Conservation (phyloP, 2,888 invertebrate genomes). For the Mamestra brassicae region DNA sequence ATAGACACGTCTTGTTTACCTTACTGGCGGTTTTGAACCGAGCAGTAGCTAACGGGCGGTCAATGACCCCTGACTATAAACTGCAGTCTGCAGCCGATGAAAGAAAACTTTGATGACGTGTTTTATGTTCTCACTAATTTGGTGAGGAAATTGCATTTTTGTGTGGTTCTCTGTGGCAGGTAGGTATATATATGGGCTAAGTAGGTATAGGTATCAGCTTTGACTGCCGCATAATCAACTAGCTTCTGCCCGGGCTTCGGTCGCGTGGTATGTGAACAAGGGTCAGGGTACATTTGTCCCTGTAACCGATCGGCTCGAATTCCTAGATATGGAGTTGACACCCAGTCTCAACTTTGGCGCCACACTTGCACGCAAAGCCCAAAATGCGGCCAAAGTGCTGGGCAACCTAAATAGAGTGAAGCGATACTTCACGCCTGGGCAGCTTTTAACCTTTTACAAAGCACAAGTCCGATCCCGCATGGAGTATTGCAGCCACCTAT, state of each 20-base stretch:
- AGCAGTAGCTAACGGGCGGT: conserved; percentile 57
- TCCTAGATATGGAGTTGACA: no score
- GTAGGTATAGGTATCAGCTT: neutral
- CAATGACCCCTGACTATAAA: conserved; percentile 63
- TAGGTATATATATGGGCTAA: neutral
- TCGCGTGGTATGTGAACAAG: neutral
- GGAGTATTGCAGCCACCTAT: no score
- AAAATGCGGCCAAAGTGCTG: no score
- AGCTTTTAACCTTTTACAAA: no score
- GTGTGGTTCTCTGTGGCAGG: neutral
- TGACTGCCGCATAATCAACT: neutral
- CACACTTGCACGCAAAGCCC: no score
- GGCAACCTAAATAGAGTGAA: no score
- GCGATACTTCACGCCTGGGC: no score
- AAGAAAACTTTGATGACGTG: conserved; percentile 53
- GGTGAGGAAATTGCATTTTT: neutral
- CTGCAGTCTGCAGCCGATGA: conserved; percentile 39
- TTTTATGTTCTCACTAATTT: conserved; percentile 53
- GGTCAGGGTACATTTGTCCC: no score
- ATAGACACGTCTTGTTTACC: conserved; percentile 80
- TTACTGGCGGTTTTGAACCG: conserved; percentile 78
- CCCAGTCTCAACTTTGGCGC: no score
- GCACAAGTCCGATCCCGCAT: no score
- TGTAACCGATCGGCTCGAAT: no score
- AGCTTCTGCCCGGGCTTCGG: no score